phyloP scores from a whole-genome alignment of 2,888 invertebrate species.

The Odontocerum albicorne region DNA sequence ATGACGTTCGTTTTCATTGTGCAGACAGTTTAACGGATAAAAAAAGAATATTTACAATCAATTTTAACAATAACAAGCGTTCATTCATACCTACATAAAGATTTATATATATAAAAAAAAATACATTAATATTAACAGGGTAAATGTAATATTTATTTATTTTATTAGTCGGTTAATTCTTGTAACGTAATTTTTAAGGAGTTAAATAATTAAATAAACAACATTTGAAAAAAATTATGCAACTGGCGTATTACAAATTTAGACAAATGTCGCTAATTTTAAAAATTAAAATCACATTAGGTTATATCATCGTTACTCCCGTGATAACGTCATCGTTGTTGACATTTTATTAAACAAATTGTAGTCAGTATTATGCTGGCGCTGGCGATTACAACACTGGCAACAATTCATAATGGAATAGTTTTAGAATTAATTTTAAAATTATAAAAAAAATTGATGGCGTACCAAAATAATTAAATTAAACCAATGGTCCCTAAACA shows the following conservation, averaged over 20 bases:
- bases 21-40: background rate
- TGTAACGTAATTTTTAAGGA: conserved; percentile 2
- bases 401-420: conserved; percentile 6
- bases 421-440: conserved; percentile 9
- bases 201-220: background rate
- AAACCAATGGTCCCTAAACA: conserved; percentile 16
- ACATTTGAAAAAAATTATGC: background rate
- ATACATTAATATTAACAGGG: conserved; percentile 10
- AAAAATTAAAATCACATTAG: conserved; percentile 18
- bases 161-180: conserved; percentile 15
- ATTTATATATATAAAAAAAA: conserved; percentile 8
- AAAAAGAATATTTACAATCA: conserved; percentile 8
- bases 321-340: no score
- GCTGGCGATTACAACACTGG: background rate
- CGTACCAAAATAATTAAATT: background rate
- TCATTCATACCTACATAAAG: conserved; percentile 1
- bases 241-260: conserved; percentile 8
- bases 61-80: conserved; percentile 3
- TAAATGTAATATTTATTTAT: conserved; percentile 7
- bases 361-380: no score
- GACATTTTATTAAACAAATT: no score
- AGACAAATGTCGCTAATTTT: background rate
- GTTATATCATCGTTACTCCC: no score
- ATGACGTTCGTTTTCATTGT: no score
- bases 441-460: conserved; percentile 9